Percentiles rank a stretch among this genome's conserved stretches.
Conservation (phyloP, 2,797 vertebrate genomes). For the Anniella stebbinsi region DNA sequence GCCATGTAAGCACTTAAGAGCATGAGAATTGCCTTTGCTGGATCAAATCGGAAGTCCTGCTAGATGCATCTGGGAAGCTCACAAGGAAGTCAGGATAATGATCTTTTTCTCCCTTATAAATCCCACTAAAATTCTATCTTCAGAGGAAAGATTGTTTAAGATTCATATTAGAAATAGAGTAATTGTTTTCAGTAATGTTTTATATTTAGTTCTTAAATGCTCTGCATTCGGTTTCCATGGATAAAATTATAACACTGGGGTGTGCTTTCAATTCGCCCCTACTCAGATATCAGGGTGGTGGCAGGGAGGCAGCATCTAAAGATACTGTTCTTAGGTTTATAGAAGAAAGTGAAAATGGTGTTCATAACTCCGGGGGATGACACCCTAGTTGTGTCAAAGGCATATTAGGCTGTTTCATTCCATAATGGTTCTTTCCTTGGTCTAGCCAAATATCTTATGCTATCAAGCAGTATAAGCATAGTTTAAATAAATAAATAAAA, state of each 20-base stretch:
- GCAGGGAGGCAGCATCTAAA: background rate
- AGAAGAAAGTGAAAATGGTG: constrained; percentile 18
- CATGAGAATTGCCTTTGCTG: background rate
- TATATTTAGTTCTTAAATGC: constrained; percentile 48
- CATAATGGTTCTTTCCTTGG: background rate
- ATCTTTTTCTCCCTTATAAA: background rate
- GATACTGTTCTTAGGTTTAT: constrained; percentile 30
- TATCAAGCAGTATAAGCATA: too few species aligned
- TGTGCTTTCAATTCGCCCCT: constrained; percentile 15
- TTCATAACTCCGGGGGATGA: background rate
- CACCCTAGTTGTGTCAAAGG: background rate
- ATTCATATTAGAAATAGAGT: constrained; percentile 31
- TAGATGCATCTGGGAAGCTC: background rate
- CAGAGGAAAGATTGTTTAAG: constrained; percentile 3
- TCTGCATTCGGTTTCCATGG: constrained; percentile 15
- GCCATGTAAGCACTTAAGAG: background rate
- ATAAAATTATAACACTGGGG: constrained; percentile 27
- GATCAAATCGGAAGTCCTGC: background rate
- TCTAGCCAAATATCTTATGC: too few species aligned
- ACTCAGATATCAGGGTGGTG: background rate
- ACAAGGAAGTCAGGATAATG: background rate
- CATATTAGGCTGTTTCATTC: background rate
- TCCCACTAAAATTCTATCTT: background rate
- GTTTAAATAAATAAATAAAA: too few species aligned
- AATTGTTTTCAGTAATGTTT: constrained; percentile 28